Conservation (phyloP, 2,113 vertebrate species). For the Misgurnus anguillicaudatus region DNA sequence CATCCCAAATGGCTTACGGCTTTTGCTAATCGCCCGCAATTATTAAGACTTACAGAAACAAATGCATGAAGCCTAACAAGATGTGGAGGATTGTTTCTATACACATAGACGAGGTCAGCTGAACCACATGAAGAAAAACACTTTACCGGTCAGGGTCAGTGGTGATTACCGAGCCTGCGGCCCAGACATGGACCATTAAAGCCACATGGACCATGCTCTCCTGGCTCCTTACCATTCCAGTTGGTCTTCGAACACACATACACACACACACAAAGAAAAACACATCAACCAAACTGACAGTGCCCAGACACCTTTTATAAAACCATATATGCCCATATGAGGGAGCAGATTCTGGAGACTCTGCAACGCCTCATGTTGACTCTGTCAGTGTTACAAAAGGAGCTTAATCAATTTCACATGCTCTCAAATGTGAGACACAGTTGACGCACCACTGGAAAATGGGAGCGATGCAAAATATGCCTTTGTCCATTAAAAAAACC, state of each 20-base stretch:
- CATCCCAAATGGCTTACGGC: slow-evolving; percentile 51
- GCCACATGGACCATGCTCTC: slow-evolving; percentile 51
- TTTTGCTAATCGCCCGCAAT: slow-evolving; percentile 52
- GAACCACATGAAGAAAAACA: slow-evolving; percentile 41
- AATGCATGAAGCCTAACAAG: slow-evolving; percentile 45
- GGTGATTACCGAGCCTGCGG: slow-evolving; percentile 47
- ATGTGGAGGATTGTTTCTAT: slow-evolving; percentile 41
- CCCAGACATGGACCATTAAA: slow-evolving; percentile 48
- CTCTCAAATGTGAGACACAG: slow-evolving; percentile 59
- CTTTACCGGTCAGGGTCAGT: slow-evolving; percentile 51
- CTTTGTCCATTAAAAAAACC: slow-evolving; percentile 26
- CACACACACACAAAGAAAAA: slow-evolving; percentile 9
- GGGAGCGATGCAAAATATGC: slow-evolving; percentile 66
- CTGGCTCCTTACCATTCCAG: slow-evolving; percentile 41
- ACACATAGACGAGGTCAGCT: slow-evolving; percentile 38
- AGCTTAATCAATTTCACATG: slow-evolving; percentile 48
- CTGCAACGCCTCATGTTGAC: slow-evolving; percentile 5
- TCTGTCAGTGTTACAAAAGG: slow-evolving; percentile 40
- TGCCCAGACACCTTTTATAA: slow-evolving; percentile 57
- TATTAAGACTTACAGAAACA: slow-evolving; percentile 57
- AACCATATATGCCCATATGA: slow-evolving; percentile 57
- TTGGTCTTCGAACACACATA: slow-evolving; percentile 9
- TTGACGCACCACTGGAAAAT: slow-evolving; percentile 60
- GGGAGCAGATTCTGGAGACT: slow-evolving; percentile 53
- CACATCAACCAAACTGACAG: slow-evolving; percentile 43